Evolutionary conservation across 2,888 invertebrate genomes (phyloP).

Genomic region (Lithophane semibrunnea): DNA sequence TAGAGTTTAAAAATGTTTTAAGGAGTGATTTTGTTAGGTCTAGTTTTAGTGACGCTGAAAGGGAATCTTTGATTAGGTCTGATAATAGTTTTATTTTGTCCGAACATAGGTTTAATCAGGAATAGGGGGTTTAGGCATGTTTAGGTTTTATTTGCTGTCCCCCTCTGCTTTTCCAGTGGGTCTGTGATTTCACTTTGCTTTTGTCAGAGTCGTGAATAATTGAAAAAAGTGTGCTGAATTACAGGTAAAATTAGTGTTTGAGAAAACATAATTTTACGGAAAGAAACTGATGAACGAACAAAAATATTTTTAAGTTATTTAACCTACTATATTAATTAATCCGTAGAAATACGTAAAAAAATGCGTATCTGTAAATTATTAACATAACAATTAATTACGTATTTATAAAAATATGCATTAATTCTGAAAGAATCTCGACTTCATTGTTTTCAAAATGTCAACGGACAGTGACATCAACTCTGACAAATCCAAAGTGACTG

Average conservation of each 20-base stretch:
- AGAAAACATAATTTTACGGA: neutral
- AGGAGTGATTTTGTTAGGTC: slow-evolving; percentile 80
- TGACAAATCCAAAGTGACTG: slow-evolving; percentile 47
- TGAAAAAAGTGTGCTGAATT: neutral
- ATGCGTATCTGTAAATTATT: neutral
- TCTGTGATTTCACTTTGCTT: slow-evolving; percentile 30
- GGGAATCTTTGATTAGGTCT: slow-evolving; percentile 81
- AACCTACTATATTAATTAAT: neutral
- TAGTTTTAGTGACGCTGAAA: slow-evolving; percentile 79
- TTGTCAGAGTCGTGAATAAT: slow-evolving; percentile 29
- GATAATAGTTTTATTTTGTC: slow-evolving; percentile 85
- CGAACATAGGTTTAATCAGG: slow-evolving; percentile 72
- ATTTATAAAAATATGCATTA: neutral
- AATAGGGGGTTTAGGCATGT: slow-evolving; percentile 47
- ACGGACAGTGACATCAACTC: slow-evolving; percentile 9
- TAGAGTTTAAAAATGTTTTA: slow-evolving; percentile 77
- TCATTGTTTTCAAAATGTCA: neutral
- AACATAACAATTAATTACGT: neutral
- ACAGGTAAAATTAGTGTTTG: neutral
- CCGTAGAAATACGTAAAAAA: slow-evolving; percentile 1
- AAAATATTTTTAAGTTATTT: slow-evolving; percentile 4
- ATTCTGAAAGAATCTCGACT: neutral
- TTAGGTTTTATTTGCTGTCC: slow-evolving; percentile 50
- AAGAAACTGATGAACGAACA: neutral
- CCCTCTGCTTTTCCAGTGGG: slow-evolving; percentile 37